These are phyloP conservation scores for Coecobrya sp. DNA, from an alignment of 2,888 invertebrate species.

Conservation along the genomic window DNA sequence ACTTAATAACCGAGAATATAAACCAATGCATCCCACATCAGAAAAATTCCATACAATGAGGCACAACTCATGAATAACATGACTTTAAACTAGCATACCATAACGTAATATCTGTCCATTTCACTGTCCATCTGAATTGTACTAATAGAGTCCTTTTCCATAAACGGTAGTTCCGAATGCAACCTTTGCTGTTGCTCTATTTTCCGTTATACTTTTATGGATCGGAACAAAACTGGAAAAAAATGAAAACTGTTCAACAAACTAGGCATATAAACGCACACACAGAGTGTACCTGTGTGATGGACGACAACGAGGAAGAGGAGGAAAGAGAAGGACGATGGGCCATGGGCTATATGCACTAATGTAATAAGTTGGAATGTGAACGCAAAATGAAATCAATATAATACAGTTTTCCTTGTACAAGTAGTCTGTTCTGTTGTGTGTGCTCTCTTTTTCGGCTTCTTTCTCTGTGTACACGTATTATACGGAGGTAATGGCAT, in stretches of 20 bases:
- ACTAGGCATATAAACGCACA: neutral
- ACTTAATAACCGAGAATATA: neutral
- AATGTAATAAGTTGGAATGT: slow-evolving; percentile 29
- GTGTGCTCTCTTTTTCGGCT: slow-evolving; percentile 32
- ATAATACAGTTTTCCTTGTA: neutral
- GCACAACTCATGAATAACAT: no score
- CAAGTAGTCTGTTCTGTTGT: neutral
- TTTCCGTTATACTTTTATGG: no score
- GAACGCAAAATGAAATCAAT: slow-evolving; percentile 53
- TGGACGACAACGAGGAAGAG: slow-evolving; percentile 6
- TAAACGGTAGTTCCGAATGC: no score
- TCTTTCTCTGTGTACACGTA: no score
- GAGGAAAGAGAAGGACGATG: neutral
- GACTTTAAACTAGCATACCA: no score
- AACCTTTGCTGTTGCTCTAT: no score
- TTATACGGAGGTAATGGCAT: neutral
- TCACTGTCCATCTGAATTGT: no score
- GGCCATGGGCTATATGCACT: neutral
- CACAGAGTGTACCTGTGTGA: neutral
- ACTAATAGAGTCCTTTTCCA: no score
- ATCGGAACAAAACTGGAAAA: neutral
- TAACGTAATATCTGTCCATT: no score
- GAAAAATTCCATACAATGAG: no score
- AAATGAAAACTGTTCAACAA: neutral
- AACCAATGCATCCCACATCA: no score